Conservation (phyloP, 2,797 vertebrate genomes). For the Lophotriccus pileatus region DNA sequence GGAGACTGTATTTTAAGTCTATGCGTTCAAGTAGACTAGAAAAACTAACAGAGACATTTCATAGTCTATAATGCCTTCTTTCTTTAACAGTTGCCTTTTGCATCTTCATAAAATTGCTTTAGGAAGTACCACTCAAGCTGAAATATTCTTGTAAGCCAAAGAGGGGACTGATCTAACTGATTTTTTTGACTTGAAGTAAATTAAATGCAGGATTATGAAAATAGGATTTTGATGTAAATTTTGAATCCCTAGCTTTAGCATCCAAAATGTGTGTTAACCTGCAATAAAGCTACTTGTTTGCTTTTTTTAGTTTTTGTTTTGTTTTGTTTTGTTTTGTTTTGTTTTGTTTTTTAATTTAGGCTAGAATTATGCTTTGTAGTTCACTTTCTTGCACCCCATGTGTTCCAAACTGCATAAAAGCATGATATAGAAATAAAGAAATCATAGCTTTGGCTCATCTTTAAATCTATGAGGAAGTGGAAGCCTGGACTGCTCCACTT, state of each 20-base stretch:
- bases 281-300: background rate
- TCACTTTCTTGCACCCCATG: background rate
- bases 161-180: no score
- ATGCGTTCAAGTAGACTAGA: background rate
- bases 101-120: no score
- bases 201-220: background rate
- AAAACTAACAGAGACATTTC: no score
- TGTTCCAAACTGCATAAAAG: background rate
- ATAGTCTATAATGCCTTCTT: no score
- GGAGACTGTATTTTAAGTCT: background rate
- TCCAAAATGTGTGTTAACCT: background rate
- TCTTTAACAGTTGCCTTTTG: no score
- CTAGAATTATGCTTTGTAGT: background rate
- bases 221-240: background rate
- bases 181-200: no score
- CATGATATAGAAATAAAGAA: background rate
- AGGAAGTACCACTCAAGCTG: no score
- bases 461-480: background rate
- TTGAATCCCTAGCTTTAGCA: background rate
- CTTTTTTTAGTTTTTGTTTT: background rate
- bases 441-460: background rate
- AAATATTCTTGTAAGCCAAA: no score
- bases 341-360: background rate
- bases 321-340: background rate
- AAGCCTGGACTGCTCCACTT: background rate